A percentile compares a stretch with the other conserved stretches of the same genome.
phyloP scores from a whole-genome alignment of 2,113 vertebrate species.

The Ahaetulla prasina region DNA sequence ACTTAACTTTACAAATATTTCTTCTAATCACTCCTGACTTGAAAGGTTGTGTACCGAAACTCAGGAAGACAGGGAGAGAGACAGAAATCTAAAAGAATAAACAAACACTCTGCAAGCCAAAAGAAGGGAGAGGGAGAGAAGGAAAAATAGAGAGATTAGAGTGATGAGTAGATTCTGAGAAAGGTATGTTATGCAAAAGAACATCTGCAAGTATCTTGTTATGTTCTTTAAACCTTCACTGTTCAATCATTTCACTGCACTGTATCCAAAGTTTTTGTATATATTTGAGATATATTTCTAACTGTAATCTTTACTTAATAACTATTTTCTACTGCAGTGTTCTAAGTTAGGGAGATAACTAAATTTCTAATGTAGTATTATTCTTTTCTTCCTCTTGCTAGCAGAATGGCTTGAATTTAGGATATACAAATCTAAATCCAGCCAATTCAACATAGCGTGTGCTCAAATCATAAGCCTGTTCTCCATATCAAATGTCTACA shows the following conservation, averaged over 20 bases:
- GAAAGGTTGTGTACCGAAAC: not conserved
- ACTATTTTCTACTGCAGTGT: not conserved
- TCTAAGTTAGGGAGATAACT: not conserved
- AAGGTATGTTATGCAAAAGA: not conserved
- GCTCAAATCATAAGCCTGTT: not conserved
- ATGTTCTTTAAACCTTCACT: not conserved
- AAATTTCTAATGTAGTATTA: not conserved
- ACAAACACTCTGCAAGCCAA: not conserved
- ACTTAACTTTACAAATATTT: not conserved
- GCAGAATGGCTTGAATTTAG: not conserved
- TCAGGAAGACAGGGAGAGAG: not conserved
- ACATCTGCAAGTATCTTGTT: not conserved
- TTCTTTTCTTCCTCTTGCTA: not conserved
- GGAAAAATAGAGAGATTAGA: not conserved
- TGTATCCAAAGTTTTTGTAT: not conserved
- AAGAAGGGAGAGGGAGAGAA: not conserved
- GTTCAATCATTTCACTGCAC: not conserved
- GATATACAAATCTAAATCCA: not conserved
- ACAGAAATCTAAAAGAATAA: not conserved
- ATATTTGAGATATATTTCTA: not conserved
- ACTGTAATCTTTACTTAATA: not conserved
- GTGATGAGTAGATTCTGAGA: not conserved
- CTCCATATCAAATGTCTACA: not conserved
- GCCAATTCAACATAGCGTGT: not conserved
- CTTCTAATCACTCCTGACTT: not conserved